phyloP scores from a whole-genome alignment of 2,888 invertebrate species.

The Colostygia pectinataria region DNA sequence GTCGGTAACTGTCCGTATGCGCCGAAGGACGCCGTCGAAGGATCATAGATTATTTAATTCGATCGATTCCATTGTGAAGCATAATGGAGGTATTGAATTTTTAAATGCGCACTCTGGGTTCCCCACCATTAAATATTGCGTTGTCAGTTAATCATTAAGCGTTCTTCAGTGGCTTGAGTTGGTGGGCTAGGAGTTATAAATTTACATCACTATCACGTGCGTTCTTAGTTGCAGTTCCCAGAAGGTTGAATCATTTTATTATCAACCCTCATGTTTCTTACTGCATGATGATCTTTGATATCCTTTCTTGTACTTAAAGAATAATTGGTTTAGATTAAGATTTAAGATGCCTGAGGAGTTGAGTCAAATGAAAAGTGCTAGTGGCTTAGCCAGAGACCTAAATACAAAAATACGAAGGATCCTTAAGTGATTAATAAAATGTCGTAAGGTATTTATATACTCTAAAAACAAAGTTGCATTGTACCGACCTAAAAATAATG shows the following conservation, averaged over 20 bases:
- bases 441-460: too few species aligned
- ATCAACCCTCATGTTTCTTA: conserved; percentile 61
- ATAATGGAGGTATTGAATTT: conserved; percentile 50
- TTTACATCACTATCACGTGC: conserved; percentile 41
- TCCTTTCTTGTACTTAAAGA: conserved; percentile 58
- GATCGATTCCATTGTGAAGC: conserved; percentile 48
- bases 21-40: conserved; percentile 33
- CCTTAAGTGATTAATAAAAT: too few species aligned
- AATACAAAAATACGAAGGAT: too few species aligned
- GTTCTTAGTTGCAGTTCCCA: conserved; percentile 53
- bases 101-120: conserved; percentile 42
- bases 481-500: not conserved
- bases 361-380: too few species aligned
- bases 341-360: conserved; percentile 33
- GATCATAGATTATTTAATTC: conserved; percentile 50
- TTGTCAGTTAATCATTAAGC: conserved; percentile 34
- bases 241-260: conserved; percentile 64
- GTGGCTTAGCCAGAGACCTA: too few species aligned
- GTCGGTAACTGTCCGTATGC: conserved; percentile 19
- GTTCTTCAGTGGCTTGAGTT: conserved; percentile 10
- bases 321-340: conserved; percentile 46
- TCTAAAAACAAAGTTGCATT: too few species aligned
- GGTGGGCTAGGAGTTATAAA: conserved; percentile 25
- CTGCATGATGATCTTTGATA: conserved; percentile 65
- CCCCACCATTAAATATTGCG: conserved; percentile 43